Conservation (phyloP, 2,888 invertebrate genomes). For the Trypoxylon attenuatum region DNA sequence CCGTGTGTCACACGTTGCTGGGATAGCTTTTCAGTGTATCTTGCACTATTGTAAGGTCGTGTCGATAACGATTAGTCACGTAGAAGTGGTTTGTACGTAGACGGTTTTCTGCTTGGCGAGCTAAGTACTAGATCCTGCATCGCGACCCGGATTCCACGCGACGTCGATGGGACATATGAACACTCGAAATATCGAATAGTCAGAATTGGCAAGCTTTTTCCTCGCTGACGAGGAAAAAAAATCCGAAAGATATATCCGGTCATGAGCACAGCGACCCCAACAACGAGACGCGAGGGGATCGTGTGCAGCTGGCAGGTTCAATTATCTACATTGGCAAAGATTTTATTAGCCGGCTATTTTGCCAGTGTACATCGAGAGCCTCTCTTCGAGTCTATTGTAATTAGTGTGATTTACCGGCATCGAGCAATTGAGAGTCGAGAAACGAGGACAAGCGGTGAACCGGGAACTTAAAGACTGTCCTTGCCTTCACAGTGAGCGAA, state of each 20-base stretch:
- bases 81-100: no score
- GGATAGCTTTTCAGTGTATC: no score
- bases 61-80: not conserved
- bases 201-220: no score
- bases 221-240: not conserved
- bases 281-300: not conserved
- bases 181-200: not conserved
- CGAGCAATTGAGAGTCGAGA: slow-evolving; percentile 7
- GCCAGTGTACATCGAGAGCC: not conserved
- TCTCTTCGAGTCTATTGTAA: slow-evolving; percentile 15
- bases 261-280: not conserved
- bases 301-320: not conserved
- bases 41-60: no score
- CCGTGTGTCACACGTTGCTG: no score
- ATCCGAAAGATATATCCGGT: not conserved
- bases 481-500: slow-evolving; percentile 14
- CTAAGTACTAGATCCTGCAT: not conserved
- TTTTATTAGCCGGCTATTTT: slow-evolving; percentile 6
- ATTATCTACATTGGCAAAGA: slow-evolving; percentile 8
- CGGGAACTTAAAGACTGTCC: slow-evolving; percentile 2
- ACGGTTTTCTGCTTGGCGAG: not conserved
- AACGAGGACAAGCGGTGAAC: slow-evolving; percentile 27
- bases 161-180: not conserved
- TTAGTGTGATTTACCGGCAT: slow-evolving; percentile 24
- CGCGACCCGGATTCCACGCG: not conserved